Percentiles rank a stretch among this genome's conserved stretches.
Conservation (phyloP, 2,888 invertebrate genomes). For the Agrotis ipsilon region DNA sequence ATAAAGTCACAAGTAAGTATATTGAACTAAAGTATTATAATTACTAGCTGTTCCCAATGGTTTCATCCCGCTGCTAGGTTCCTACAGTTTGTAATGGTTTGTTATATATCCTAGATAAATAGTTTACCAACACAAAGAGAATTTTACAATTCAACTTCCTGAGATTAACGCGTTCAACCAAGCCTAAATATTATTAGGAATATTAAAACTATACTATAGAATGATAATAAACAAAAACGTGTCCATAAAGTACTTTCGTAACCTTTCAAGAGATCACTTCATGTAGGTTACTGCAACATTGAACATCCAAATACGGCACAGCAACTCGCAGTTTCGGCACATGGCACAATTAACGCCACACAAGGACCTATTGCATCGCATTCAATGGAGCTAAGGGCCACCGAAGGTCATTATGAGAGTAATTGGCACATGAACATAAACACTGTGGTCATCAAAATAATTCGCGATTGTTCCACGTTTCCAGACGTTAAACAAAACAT, state of each 20-base stretch:
- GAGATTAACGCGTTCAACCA: too few species aligned
- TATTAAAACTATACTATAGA: too few species aligned
- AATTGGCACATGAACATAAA: slow-evolving; percentile 80
- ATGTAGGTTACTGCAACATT: slow-evolving; percentile 65
- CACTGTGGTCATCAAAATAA: slow-evolving; percentile 79
- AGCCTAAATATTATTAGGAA: too few species aligned
- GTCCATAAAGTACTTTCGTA: neutral
- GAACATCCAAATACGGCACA: slow-evolving; percentile 59
- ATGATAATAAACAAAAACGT: too few species aligned
- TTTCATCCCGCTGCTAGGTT: too few species aligned
- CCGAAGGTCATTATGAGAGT: slow-evolving; percentile 75
- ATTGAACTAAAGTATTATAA: neutral
- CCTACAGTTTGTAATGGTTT: too few species aligned
- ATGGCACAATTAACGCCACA: slow-evolving; percentile 66
- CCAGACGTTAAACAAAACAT: slow-evolving; percentile 79
- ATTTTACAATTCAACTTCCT: too few species aligned
- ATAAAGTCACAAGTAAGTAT: neutral
- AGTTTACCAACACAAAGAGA: too few species aligned
- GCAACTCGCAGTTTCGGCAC: slow-evolving; percentile 64
- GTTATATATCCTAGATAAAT: too few species aligned
- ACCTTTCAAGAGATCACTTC: slow-evolving; percentile 47
- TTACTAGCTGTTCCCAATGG: too few species aligned
- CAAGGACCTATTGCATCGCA: slow-evolving; percentile 70
- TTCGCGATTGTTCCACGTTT: slow-evolving; percentile 80
- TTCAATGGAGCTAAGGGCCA: slow-evolving; percentile 66